Conservation (phyloP, 1,140 invertebrate species). For the Pachyrhynchus sulphureomaculatus region DNA sequence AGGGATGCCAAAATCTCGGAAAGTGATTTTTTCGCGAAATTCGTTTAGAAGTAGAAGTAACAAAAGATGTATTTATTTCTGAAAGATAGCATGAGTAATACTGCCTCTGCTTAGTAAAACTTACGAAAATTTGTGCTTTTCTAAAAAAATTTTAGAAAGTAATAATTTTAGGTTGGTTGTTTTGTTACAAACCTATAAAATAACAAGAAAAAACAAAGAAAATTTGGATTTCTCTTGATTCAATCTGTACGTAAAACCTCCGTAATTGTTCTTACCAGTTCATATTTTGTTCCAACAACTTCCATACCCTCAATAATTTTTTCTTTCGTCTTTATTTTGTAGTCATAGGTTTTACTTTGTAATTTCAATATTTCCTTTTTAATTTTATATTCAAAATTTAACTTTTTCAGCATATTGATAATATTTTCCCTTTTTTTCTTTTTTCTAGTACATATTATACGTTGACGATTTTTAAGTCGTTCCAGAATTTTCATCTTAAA, state of each 20-base stretch:
- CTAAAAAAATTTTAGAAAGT: too few relatives aligned
- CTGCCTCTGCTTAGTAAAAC: too few relatives aligned
- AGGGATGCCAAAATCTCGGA: too few relatives aligned
- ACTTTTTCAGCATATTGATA: constrained; percentile 1
- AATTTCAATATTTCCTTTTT: background rate
- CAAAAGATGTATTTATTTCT: too few relatives aligned
- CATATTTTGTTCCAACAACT: constrained; percentile 9
- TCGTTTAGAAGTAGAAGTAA: too few relatives aligned
- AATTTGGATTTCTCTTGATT: too few relatives aligned
- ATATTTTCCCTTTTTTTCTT: background rate
- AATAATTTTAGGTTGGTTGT: too few relatives aligned
- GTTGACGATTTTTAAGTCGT: background rate
- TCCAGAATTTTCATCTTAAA: background rate
- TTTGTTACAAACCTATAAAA: too few relatives aligned
- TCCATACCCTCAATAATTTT: constrained; percentile 8
- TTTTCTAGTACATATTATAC: background rate
- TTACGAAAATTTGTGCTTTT: too few relatives aligned
- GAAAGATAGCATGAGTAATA: too few relatives aligned
- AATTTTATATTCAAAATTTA: constrained; percentile 9
- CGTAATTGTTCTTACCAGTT: constrained; percentile 10
- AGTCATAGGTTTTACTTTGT: background rate
- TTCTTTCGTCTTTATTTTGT: background rate
- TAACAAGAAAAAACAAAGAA: background rate
- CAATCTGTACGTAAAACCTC: background rate
- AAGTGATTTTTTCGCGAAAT: too few relatives aligned